These are phyloP conservation scores for Oconnorella tubifera DNA, from an alignment of 2,888 invertebrate species.

Conservation along the genomic window DNA sequence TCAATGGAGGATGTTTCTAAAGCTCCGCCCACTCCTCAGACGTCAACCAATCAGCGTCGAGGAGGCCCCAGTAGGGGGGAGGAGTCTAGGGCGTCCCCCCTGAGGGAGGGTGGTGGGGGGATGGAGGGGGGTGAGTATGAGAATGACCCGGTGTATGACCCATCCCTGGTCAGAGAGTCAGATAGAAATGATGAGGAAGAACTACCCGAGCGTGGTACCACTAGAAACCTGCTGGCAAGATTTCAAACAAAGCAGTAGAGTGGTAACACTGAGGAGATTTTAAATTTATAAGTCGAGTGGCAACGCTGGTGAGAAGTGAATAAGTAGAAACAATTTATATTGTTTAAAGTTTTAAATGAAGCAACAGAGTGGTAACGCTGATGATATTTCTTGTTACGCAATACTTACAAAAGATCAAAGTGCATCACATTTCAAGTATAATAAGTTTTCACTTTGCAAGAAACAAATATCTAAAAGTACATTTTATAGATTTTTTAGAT, in stretches of 20 bases:
- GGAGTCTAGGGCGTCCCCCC: not conserved
- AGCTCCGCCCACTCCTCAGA: constrained; percentile 29
- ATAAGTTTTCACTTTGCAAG: too few relatives aligned
- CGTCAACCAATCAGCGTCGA: constrained; percentile 12
- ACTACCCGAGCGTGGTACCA: constrained; percentile 66
- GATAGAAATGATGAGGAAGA: constrained; percentile 44
- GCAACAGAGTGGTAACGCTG: too few relatives aligned
- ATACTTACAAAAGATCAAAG: too few relatives aligned
- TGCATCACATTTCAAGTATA: too few relatives aligned
- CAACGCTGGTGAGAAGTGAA: too few relatives aligned
- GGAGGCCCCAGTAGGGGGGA: not conserved
- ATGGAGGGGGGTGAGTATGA: constrained; percentile 44
- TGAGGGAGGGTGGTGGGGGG: not conserved
- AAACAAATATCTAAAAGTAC: too few relatives aligned
- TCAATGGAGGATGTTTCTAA: constrained; percentile 33
- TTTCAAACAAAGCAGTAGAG: constrained; percentile 77
- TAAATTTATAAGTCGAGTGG: too few relatives aligned
- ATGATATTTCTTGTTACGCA: too few relatives aligned
- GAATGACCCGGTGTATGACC: constrained; percentile 40
- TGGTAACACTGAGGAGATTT: not conserved
- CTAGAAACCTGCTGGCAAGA: constrained; percentile 74
- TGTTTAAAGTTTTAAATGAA: too few relatives aligned
- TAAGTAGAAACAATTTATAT: too few relatives aligned
- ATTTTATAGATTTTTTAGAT: too few relatives aligned
- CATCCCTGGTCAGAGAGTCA: constrained; percentile 57